Conservation (phyloP, 2,113 vertebrate species). For the Mustela lutreola region DNA sequence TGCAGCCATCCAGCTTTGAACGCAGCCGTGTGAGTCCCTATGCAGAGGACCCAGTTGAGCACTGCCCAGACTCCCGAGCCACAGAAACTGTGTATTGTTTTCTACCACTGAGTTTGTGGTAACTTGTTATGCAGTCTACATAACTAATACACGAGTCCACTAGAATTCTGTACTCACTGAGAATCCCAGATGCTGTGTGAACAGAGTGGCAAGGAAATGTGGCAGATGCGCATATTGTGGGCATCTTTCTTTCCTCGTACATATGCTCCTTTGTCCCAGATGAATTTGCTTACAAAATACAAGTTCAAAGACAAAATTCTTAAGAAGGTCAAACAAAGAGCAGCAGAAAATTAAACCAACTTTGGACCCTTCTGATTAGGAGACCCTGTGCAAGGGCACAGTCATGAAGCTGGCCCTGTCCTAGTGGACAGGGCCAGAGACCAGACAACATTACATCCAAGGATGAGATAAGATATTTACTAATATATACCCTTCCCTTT, state of each 20-base stretch:
- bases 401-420: background rate
- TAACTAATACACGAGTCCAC: background rate
- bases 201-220: background rate
- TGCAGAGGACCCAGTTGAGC: background rate
- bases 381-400: background rate
- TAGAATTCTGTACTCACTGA: background rate
- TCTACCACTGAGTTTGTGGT: background rate
- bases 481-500: background rate
- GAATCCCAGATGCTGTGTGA: rapidly evolving
- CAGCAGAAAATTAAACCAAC: background rate
- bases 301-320: background rate
- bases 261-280: background rate
- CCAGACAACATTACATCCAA: background rate
- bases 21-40: background rate
- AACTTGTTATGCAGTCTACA: background rate
- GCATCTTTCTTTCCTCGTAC: background rate
- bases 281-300: background rate
- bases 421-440: background rate
- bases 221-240: background rate
- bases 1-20: background rate
- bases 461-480: background rate
- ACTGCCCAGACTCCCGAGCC: background rate
- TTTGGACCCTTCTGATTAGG: background rate
- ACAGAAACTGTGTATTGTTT: background rate
- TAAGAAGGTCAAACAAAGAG: background rate